These are phyloP conservation scores for Gracilinanus agilis DNA, from an alignment of 2,113 vertebrate genomes.

Conservation along the genomic window DNA sequence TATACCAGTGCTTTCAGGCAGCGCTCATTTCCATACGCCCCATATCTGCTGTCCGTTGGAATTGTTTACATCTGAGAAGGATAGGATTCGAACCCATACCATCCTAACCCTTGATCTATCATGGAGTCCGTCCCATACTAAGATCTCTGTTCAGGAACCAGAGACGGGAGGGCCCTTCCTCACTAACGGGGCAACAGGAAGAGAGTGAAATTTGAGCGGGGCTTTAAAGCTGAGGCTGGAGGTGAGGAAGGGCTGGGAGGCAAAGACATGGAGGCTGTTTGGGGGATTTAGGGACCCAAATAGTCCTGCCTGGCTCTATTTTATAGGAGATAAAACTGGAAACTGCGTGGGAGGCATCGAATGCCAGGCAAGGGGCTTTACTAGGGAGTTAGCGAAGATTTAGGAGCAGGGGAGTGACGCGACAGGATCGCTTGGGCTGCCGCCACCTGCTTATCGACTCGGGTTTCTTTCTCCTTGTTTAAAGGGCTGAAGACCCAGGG, in stretches of 20 bases:
- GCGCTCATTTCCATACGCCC: too few relatives aligned
- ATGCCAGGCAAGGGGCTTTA: background rate
- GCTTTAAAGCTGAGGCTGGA: background rate
- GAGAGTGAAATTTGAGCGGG: background rate
- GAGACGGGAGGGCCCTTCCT: background rate
- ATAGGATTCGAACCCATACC: background rate
- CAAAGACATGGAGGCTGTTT: background rate
- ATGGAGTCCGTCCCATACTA: too few relatives aligned
- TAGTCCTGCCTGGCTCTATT: background rate
- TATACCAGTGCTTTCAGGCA: too few relatives aligned
- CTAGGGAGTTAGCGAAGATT: background rate
- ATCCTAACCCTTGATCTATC: too few relatives aligned
- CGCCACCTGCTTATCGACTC: background rate
- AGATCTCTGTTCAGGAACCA: too few relatives aligned
- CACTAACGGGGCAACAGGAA: background rate
- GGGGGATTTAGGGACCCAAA: background rate
- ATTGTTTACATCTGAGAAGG: background rate
- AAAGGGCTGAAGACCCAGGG: background rate
- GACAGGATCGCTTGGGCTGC: background rate
- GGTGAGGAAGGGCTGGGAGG: background rate
- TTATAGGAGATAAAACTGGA: background rate
- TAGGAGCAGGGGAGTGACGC: accelerated
- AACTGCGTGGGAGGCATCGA: background rate
- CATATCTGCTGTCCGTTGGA: too few relatives aligned
- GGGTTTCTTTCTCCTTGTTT: too few relatives aligned